Conservation (phyloP, 2,113 vertebrate species). For the Alosa alosa region DNA sequence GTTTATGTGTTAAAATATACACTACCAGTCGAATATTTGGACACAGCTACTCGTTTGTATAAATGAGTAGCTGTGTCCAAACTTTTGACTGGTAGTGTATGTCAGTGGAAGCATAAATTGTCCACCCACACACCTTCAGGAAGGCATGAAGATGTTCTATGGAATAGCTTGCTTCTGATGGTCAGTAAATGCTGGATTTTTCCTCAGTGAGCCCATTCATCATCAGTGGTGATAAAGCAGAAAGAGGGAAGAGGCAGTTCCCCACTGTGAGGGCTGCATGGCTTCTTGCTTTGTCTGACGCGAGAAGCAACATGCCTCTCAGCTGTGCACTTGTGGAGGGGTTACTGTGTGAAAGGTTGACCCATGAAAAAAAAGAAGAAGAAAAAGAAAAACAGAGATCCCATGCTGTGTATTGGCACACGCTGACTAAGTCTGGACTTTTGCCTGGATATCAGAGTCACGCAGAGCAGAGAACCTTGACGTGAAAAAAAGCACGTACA, state of each 20-base stretch:
- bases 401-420: slow-evolving; percentile 8
- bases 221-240: not conserved
- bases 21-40: too few species aligned
- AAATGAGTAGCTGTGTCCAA: too few species aligned
- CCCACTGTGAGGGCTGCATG: not conserved
- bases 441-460: slow-evolving; percentile 13
- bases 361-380: not conserved
- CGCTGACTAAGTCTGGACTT: not conserved
- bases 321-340: not conserved
- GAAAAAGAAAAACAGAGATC: slow-evolving; percentile 7
- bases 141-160: not conserved
- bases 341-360: slow-evolving; percentile 18
- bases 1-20: not conserved
- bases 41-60: too few species aligned
- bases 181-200: not conserved
- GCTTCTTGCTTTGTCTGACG: slow-evolving; percentile 2
- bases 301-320: not conserved
- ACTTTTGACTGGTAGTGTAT: not conserved
- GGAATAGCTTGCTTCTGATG: not conserved
- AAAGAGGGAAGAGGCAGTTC: not conserved
- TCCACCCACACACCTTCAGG: not conserved
- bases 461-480: not conserved
- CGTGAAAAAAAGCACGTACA: not conserved
- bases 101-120: not conserved
- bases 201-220: not conserved